phyloP scores from a whole-genome alignment of 2,888 invertebrate species.

The Crocallis elinguaria region DNA sequence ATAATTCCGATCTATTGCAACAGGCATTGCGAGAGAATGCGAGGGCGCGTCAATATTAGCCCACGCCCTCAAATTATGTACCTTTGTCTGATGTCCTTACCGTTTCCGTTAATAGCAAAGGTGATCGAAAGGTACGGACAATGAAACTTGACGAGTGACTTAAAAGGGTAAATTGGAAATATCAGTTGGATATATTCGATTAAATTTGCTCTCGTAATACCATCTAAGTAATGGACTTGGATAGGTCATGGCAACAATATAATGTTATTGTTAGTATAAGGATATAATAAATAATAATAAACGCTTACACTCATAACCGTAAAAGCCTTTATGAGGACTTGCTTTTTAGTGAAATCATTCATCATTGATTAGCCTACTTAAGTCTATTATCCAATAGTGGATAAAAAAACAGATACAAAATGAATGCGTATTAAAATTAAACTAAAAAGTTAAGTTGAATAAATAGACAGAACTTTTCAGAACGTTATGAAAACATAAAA shows the following conservation, averaged over 20 bases:
- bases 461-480: no score
- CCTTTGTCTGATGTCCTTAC: slow-evolving; percentile 68
- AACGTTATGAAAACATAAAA: no score
- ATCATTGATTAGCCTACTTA: no score
- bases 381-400: no score
- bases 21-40: slow-evolving; percentile 69
- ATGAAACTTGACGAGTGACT: slow-evolving; percentile 26
- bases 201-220: background rate
- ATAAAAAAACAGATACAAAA: no score
- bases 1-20: slow-evolving; percentile 82
- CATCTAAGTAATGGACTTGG: background rate
- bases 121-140: slow-evolving; percentile 32
- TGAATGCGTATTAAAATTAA: no score
- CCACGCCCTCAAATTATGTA: slow-evolving; percentile 77
- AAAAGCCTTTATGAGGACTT: no score
- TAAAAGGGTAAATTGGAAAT: slow-evolving; percentile 28
- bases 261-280: background rate
- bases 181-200: slow-evolving; percentile 10
- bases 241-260: slow-evolving; percentile 10
- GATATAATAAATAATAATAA: no score
- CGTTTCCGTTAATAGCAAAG: slow-evolving; percentile 36
- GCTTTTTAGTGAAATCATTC: no score
- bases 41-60: slow-evolving; percentile 68
- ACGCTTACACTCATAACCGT: no score
- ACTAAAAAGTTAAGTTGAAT: no score